Conservation (phyloP, 1,140 invertebrate species). For the Arion vulgaris region DNA sequence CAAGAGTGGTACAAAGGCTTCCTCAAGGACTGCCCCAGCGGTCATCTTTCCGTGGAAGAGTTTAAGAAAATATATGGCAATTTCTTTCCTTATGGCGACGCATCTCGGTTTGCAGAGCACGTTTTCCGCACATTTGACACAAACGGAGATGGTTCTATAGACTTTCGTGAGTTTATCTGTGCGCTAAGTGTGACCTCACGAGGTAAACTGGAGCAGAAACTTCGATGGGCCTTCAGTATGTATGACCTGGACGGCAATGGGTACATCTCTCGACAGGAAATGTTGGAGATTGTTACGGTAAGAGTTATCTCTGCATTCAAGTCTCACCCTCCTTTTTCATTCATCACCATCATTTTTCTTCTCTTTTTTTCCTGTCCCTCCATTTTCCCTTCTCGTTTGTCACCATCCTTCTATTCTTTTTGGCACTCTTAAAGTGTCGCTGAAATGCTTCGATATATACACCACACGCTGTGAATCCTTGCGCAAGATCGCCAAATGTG, state of each 20-base stretch:
- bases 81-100: conserved; percentile 98
- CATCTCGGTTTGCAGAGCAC: conserved; percentile 98
- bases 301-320: conserved; percentile 74
- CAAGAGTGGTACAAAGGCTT: conserved; percentile 99
- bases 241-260: conserved; percentile 99
- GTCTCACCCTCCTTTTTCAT: neutral
- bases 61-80: conserved; percentile 99
- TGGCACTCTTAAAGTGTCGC: too few relatives aligned
- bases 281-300: conserved; percentile 99
- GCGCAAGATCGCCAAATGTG: too few relatives aligned
- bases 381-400: neutral
- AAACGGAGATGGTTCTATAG: conserved; percentile 96
- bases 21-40: conserved; percentile 96
- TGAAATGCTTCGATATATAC: too few relatives aligned
- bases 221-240: conserved; percentile 93
- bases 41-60: conserved; percentile 95
- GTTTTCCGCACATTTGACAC: conserved; percentile 98
- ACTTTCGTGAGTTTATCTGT: conserved; percentile 98
- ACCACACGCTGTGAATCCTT: too few relatives aligned
- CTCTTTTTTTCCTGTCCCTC: neutral
- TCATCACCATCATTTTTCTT: neutral
- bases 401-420: too few relatives aligned
- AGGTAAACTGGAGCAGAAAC: conserved; percentile 96
- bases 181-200: conserved; percentile 95
- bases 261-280: conserved; percentile 97